Conservation (phyloP, 92 coral and sea anemone species). For the Heteractis magnifica region DNA sequence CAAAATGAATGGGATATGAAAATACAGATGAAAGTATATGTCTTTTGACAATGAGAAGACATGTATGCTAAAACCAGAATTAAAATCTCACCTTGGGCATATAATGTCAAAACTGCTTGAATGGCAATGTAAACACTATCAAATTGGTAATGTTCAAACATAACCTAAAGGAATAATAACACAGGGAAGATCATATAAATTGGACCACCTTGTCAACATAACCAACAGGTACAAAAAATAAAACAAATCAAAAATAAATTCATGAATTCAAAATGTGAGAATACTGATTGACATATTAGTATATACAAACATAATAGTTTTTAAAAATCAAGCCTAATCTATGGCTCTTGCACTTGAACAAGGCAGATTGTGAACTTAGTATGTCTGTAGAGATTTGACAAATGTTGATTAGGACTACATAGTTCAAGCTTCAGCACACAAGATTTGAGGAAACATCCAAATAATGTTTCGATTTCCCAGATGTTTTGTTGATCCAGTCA, state of each 20-base stretch:
- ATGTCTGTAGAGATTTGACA: neutral
- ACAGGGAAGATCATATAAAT: neutral
- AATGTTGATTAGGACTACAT: neutral
- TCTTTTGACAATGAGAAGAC: neutral
- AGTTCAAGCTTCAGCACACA: conserved; percentile 8
- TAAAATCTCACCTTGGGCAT: conserved; percentile 83
- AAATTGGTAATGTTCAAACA: conserved; percentile 97
- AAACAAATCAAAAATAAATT: no score
- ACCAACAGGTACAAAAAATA: neutral
- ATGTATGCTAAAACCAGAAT: neutral
- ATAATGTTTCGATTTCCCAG: neutral
- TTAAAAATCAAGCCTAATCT: neutral
- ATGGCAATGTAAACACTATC: conserved; percentile 96
- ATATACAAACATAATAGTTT: neutral
- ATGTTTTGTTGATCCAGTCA: neutral
- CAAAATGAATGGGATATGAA: neutral
- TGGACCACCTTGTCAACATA: neutral
- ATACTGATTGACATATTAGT: neutral
- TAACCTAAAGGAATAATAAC: conserved; percentile 59
- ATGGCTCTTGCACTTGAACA: neutral
- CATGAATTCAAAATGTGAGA: neutral
- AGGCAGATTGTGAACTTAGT: neutral
- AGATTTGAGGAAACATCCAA: neutral
- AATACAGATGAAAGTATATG: neutral
- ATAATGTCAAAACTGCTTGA: conserved; percentile 91